Conservation (phyloP, 2,797 vertebrate genomes). For the Microctenopoma lineatum region DNA sequence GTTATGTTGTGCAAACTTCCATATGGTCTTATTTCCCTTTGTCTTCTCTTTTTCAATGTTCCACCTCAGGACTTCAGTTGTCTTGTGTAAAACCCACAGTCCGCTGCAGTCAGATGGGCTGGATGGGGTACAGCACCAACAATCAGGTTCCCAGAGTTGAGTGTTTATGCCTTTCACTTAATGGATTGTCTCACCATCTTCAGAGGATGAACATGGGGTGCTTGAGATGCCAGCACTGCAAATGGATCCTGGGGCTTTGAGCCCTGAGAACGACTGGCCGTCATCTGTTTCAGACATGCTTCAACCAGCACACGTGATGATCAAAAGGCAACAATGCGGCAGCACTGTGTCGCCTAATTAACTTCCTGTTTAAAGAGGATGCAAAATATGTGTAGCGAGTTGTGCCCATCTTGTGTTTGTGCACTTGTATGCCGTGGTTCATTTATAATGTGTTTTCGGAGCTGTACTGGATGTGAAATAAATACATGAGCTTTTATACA, state of each 20-base stretch:
- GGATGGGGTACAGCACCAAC: slow-evolving; percentile 72
- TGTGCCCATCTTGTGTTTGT: slow-evolving; percentile 50
- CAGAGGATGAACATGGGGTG: slow-evolving; percentile 80
- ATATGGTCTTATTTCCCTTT: slow-evolving; percentile 70
- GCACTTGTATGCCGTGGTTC: slow-evolving; percentile 59
- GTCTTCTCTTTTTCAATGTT: slow-evolving; percentile 76
- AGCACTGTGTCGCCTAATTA: slow-evolving; percentile 59
- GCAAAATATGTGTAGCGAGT: slow-evolving; percentile 64
- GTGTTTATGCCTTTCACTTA: slow-evolving; percentile 81
- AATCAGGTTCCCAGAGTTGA: slow-evolving; percentile 77
- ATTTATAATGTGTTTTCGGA: slow-evolving; percentile 49
- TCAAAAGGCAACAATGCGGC: slow-evolving; percentile 68
- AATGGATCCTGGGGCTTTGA: slow-evolving; percentile 77
- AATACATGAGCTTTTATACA: slow-evolving; percentile 17
- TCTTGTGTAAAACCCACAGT: slow-evolving; percentile 76
- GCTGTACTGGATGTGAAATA: slow-evolving; percentile 37
- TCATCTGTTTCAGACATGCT: slow-evolving; percentile 76
- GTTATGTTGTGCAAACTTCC: slow-evolving; percentile 58
- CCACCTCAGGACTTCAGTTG: slow-evolving; percentile 78
- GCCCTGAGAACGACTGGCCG: slow-evolving; percentile 54
- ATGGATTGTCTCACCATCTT: slow-evolving; percentile 83
- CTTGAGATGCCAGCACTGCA: slow-evolving; percentile 79
- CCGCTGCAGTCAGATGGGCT: slow-evolving; percentile 74
- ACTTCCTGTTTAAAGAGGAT: slow-evolving; percentile 70
- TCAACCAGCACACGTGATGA: slow-evolving; percentile 72